Percentiles rank a stretch among this genome's conserved stretches.
Conservation (phyloP, 2,797 vertebrate genomes). For the Galaxias olidus region DNA sequence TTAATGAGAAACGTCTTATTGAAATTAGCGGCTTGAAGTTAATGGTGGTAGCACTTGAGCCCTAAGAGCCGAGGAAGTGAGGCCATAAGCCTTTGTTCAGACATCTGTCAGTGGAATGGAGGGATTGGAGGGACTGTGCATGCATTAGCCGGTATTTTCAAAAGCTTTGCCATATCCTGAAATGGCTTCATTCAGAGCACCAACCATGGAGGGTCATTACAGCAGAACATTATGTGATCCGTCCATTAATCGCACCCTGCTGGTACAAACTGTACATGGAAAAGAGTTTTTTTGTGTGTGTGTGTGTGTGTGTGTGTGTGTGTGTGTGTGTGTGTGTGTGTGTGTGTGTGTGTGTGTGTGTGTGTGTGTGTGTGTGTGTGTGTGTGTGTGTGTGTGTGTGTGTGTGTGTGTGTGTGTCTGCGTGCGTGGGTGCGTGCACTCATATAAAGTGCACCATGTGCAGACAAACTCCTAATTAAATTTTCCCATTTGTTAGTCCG, state of each 20-base stretch:
- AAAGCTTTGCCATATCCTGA: slow-evolving; percentile 24
- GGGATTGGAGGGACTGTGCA: slow-evolving; percentile 51
- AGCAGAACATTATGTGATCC: slow-evolving; percentile 58
- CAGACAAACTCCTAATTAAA: slow-evolving; percentile 72
- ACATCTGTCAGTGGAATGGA: slow-evolving; percentile 72
- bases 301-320: slow-evolving; percentile 23
- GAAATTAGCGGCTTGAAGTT: slow-evolving; percentile 46
- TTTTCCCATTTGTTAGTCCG: slow-evolving; percentile 55
- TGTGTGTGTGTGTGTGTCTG: slow-evolving; percentile 33
- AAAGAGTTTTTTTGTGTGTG: slow-evolving; percentile 10
- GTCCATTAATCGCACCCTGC: slow-evolving; percentile 63
- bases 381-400: slow-evolving; percentile 27
- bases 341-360: slow-evolving; percentile 3
- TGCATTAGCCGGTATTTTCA: slow-evolving; percentile 56
- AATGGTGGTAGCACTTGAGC: slow-evolving; percentile 51
- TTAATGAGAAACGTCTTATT: slow-evolving; percentile 37
- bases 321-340: slow-evolving; percentile 32
- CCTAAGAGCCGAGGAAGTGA: slow-evolving; percentile 52
- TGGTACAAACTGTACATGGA: slow-evolving; percentile 57
- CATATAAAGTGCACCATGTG: slow-evolving; percentile 40
- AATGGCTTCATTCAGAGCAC: slow-evolving; percentile 62
- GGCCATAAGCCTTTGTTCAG: slow-evolving; percentile 66
- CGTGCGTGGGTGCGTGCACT: too few species aligned
- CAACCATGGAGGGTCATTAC: slow-evolving; percentile 65
- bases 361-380: slow-evolving; percentile 20